Conservation (phyloP, 2,797 vertebrate genomes). For the Cuniculus paca region DNA sequence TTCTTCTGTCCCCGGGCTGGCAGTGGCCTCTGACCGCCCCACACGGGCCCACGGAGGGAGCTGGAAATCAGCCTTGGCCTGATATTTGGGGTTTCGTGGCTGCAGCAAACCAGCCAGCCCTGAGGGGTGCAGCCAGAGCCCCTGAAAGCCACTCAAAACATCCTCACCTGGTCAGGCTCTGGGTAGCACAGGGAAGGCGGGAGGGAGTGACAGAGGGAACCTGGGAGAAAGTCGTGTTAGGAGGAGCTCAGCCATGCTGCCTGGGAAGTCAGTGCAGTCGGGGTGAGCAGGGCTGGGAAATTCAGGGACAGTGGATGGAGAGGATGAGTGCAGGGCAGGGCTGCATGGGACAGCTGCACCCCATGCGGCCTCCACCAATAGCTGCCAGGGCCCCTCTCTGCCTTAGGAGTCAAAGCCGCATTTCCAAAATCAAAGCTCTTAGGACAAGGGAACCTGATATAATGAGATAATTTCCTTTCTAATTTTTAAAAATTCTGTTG, state of each 20-base stretch:
- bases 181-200: background rate
- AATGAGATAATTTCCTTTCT: no score
- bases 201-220: background rate
- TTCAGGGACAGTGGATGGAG: background rate
- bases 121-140: background rate
- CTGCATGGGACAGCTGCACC: background rate
- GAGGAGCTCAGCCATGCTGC: background rate
- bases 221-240: background rate
- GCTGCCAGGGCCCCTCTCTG: background rate
- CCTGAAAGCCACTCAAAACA: background rate
- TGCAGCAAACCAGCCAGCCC: no score
- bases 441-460: accelerated
- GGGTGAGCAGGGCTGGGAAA: background rate
- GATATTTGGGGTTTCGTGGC: background rate
- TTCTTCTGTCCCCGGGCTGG: background rate
- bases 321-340: background rate
- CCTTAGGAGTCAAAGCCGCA: background rate
- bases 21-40: background rate
- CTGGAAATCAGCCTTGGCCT: accelerated
- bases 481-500: background rate
- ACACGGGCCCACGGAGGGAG: background rate
- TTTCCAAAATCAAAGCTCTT: background rate
- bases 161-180: background rate
- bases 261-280: background rate
- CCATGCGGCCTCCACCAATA: background rate